phyloP scores from a whole-genome alignment of 1,140 invertebrate genomes.

The Caligus rogercresseyi region DNA sequence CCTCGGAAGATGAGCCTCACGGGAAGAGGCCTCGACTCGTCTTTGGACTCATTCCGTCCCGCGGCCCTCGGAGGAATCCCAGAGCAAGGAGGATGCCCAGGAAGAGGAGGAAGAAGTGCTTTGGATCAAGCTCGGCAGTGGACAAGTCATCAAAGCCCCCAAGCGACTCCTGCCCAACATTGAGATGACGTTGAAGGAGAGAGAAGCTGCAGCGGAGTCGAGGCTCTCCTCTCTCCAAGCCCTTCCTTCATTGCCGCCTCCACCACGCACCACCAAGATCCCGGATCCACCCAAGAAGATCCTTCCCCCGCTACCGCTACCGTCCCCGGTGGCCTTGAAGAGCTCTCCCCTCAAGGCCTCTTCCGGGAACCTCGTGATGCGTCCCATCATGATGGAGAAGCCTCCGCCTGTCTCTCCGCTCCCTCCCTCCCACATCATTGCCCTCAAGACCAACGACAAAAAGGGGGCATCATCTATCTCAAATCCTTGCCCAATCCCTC shows the following conservation, averaged over 20 bases:
- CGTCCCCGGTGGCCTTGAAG: no score
- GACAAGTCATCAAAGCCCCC: background rate
- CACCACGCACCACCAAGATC: background rate
- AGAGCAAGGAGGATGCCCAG: background rate
- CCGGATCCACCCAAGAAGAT: background rate
- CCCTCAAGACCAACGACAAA: background rate
- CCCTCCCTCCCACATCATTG: background rate
- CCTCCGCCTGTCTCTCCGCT: background rate
- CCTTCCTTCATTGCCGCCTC: background rate
- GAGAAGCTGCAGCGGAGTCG: background rate
- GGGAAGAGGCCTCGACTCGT: background rate
- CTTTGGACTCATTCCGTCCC: background rate
- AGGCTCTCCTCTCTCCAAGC: background rate
- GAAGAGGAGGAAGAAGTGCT: no score
- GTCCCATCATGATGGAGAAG: background rate
- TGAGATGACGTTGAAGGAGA: background rate
- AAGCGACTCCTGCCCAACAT: background rate
- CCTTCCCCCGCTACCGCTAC: no score
- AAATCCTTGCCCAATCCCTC: background rate
- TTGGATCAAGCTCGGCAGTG: background rate
- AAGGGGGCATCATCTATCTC: background rate
- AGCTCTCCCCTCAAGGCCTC: no score
- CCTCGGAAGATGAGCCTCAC: background rate
- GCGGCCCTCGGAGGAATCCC: background rate
- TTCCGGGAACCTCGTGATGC: no score